Conservation (phyloP, 2,797 vertebrate species). For the Ambastaia sidthimunki region DNA sequence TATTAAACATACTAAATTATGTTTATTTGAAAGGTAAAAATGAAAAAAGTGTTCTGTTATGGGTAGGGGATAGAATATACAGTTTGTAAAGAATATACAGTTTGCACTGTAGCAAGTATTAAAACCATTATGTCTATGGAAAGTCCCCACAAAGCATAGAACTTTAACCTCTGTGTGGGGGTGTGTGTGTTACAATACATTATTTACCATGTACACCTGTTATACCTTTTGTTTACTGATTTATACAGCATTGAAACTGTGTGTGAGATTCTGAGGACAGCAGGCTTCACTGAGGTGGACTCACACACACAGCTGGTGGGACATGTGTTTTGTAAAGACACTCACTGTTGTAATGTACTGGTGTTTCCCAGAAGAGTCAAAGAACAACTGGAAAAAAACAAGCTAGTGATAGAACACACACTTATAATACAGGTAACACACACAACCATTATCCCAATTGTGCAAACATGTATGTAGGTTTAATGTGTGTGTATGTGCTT, state of each 20-base stretch:
- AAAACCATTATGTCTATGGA: too few relatives aligned
- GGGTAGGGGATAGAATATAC: too few relatives aligned
- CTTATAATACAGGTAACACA: conserved; percentile 87
- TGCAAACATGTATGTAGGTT: background rate
- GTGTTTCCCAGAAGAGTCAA: conserved; percentile 82
- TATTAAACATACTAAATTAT: too few relatives aligned
- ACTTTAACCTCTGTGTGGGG: too few relatives aligned
- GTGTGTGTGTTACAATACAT: background rate
- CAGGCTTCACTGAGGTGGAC: conserved; percentile 76
- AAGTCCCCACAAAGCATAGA: too few relatives aligned
- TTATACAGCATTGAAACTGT: conserved; percentile 81
- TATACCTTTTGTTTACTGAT: background rate
- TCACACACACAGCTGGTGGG: conserved; percentile 69
- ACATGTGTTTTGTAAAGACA: conserved; percentile 82
- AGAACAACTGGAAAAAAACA: conserved; percentile 72
- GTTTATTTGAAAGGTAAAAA: too few relatives aligned
- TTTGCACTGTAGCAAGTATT: too few relatives aligned
- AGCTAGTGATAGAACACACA: conserved; percentile 74
- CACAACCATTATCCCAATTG: background rate
- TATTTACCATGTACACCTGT: background rate
- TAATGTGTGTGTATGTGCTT: conserved; percentile 16
- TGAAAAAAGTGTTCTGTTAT: too few relatives aligned
- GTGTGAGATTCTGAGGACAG: conserved; percentile 71
- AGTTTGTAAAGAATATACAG: too few relatives aligned
- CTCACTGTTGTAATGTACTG: conserved; percentile 85